Conservation (phyloP, 2,113 vertebrate genomes). For the Chinchilla lanigera region DNA sequence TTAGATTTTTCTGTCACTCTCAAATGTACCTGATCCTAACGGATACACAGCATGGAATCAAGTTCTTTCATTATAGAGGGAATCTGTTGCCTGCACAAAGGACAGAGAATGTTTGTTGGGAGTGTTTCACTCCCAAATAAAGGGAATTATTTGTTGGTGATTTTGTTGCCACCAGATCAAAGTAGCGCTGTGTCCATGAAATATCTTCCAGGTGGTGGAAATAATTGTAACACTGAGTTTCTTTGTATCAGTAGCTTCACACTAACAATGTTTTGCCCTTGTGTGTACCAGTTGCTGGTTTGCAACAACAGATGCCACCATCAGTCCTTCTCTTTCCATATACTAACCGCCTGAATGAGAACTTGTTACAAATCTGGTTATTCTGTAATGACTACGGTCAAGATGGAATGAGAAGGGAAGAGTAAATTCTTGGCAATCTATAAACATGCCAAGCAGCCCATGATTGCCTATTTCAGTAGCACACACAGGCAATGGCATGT, state of each 20-base stretch:
- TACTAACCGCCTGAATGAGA: not conserved
- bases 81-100: not conserved
- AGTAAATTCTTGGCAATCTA: not conserved
- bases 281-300: constrained; percentile 40
- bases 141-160: not conserved
- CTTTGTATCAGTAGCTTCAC: constrained; percentile 34
- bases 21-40: constrained; percentile 33
- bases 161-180: constrained; percentile 10
- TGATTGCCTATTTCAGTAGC: not conserved
- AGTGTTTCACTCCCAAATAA: not conserved
- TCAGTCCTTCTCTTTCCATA: not conserved
- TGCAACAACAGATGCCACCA: constrained; percentile 59
- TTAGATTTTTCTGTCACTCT: constrained; percentile 4
- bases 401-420: not conserved
- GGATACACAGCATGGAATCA: constrained; percentile 37
- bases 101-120: not conserved
- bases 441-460: not conserved
- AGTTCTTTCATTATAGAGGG: not conserved
- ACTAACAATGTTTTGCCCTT: not conserved
- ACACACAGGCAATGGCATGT: not conserved
- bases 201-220: not conserved
- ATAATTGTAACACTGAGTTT: constrained; percentile 5
- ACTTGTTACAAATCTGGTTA: not conserved
- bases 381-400: not conserved
- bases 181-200: not conserved